Evolutionary conservation across 2,888 invertebrate species (phyloP), one percentile per base, ranked within the genome.

Genomic region (Acronicta aceris): DNA sequence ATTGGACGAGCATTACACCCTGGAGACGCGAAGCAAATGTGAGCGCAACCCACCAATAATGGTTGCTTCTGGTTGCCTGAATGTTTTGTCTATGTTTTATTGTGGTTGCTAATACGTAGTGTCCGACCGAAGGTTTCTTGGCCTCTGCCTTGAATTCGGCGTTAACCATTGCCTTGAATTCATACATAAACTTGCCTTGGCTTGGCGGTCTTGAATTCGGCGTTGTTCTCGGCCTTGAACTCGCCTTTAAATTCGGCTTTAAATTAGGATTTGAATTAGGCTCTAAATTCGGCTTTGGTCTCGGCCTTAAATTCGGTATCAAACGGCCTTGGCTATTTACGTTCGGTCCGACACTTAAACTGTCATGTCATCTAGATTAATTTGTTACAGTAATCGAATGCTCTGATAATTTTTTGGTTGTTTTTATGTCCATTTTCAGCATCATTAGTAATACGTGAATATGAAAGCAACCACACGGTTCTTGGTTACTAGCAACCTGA

Each of bases 11-110:
- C 97, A 98, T 83, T 98, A 98, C 90, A 97, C 98, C 0, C 91
- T 97, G 82, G 98, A 98, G 89, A 98, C 98, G 1, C 96, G 98
- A 78, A 98, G 98, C 95, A 98, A 98, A 96, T 98, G 97, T 97
- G 96, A 96, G 97, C 83, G 72, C 60, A 52, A 59, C 30, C 58
- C 41, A n/a, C 8, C 30, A 17, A 36, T 4, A 48, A 30, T 56
- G 62, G 68, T 61, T 52, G 68, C 68, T 67, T 66, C 15, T 49
- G 68, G 68, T 58, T 65, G 52, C 58, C 36, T 49, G 45, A 50
- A 38, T 60, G 47, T 65, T 40, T 42, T 51, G 54, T 59, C 52
- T 45, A 13, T 27, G 21, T 52, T 25, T 56, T 27, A 13, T 45
- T 42, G 47, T 56, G 65, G 68, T 69, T 55, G 70, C 70, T 68